Evolutionary conservation across 30 jellyfish, hydroid and myxozoan genomes (phyloP), one percentile per base, ranked within the genome.

Genomic region (Hydractinia echinata): DNA sequence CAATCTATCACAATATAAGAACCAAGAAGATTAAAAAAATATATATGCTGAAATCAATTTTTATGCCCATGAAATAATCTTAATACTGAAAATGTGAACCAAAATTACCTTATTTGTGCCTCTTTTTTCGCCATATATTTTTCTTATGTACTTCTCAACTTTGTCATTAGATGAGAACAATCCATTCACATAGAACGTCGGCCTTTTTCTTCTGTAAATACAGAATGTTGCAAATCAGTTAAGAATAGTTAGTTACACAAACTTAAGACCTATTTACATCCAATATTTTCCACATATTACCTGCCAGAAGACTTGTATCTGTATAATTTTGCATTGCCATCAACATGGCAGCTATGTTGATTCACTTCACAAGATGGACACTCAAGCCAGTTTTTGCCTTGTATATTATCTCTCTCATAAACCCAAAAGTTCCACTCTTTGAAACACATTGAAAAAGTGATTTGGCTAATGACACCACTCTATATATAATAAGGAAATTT

Each of bases 281-380:
- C 19, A 13, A 11, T 58, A 58, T 58, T 58, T 58, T 11, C 79
- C 18, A 60, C 44, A 11, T 18, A 49, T 20, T 13, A 72, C 82
- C 71, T 72, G 39, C 82, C 82, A 16, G 87, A 18, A 10, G 76
- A 21, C 48, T 80, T 64, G 69, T 61, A 64, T 19, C 84, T 21
- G 39, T 64, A 80, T 55, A 80, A 64, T 61, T 80, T 80, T 50
- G 51, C 54, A 69, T 61, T 81, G 49, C 89, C 76, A 67, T 81
- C 84, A 13, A 67, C 89, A 53, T 81, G 89, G 76, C 89, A 30
- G 19, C 83, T 76, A 60, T 81, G 85, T 61, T 81, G 89, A 54
- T 81, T 67, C 44, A 81, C 69, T 52, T 69, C 76, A 62, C 89
- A 81, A 61, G 83, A 49, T 5, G 89, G 89, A 55, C 89, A 81